Percentiles rank a stretch among this genome's conserved stretches.
phyloP scores from a whole-genome alignment of 2,797 vertebrate genomes.

The Pipistrellus nathusii region DNA sequence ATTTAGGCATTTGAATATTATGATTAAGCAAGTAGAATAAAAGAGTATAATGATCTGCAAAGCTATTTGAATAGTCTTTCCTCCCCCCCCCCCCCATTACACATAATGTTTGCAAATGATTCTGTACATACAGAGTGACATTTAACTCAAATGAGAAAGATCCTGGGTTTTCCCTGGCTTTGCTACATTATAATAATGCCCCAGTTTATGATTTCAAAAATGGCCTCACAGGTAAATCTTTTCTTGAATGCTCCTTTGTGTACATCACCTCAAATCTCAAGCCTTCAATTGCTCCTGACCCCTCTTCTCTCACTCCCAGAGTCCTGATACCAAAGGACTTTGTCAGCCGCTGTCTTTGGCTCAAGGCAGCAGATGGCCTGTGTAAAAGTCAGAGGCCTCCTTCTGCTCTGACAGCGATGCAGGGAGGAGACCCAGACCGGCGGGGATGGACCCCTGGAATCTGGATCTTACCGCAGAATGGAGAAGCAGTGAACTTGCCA shows the following conservation, averaged over 20 bases:
- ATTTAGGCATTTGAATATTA: not conserved
- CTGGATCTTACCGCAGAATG: not conserved
- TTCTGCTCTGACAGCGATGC: not conserved
- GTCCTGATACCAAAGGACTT: not conserved
- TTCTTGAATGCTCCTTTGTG: not conserved
- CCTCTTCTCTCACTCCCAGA: not conserved
- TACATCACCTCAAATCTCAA: not conserved
- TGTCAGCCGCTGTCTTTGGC: not conserved
- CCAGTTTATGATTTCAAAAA: not conserved
- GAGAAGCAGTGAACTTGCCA: not conserved
- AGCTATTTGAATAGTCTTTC: not conserved
- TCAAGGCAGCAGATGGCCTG: not conserved
- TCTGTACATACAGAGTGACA: not conserved
- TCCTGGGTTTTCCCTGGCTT: constrained; percentile 35
- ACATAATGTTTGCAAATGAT: not conserved
- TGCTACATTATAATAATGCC: not conserved
- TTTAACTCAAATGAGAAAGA: not conserved
- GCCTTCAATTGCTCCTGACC: not conserved
- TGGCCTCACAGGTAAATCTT: not conserved
- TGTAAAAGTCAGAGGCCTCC: not conserved
- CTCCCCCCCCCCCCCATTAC: not conserved
- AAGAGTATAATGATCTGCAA: not conserved
- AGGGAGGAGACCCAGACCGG: not conserved
- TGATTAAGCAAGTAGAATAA: constrained; percentile 2
- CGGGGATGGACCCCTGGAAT: not conserved